Percentiles rank a stretch among this genome's conserved stretches.
Evolutionary conservation across 2,113 vertebrate species (phyloP).

Genomic region (Phoxinus phoxinus): DNA sequence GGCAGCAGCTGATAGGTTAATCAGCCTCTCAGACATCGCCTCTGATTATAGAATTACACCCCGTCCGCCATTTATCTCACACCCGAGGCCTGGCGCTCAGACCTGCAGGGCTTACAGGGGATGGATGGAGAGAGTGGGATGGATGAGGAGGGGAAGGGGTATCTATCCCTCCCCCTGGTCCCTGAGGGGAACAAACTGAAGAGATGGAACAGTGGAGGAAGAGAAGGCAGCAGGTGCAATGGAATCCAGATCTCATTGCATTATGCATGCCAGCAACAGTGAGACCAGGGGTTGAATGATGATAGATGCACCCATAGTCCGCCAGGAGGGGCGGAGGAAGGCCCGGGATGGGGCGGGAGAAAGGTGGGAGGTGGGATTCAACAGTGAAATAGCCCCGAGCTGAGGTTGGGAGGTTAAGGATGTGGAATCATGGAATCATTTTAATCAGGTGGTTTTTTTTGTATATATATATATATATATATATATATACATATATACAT

Average conservation of each 20-base stretch:
- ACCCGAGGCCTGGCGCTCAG: constrained; percentile 24
- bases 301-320: constrained; percentile 45
- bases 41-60: constrained; percentile 57
- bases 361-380: constrained; percentile 35
- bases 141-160: constrained; percentile 44
- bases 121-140: constrained; percentile 44
- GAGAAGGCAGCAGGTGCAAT: constrained; percentile 71
- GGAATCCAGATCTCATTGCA: constrained; percentile 69
- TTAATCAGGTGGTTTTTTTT: neutral
- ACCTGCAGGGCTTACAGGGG: constrained; percentile 13
- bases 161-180: constrained; percentile 61
- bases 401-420: constrained; percentile 33
- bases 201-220: constrained; percentile 58
- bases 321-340: constrained; percentile 42
- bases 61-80: constrained; percentile 49
- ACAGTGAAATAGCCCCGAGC: neutral
- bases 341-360: neutral
- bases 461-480: neutral
- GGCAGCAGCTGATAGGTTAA: constrained; percentile 53
- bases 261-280: constrained; percentile 67
- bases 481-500: neutral
- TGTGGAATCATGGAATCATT: constrained; percentile 23
- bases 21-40: constrained; percentile 48
- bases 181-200: constrained; percentile 56
- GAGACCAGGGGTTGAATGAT: constrained; percentile 52